These are phyloP conservation scores for Homarus gammarus DNA, from an alignment of 2,888 invertebrate genomes.

Conservation along the genomic window DNA sequence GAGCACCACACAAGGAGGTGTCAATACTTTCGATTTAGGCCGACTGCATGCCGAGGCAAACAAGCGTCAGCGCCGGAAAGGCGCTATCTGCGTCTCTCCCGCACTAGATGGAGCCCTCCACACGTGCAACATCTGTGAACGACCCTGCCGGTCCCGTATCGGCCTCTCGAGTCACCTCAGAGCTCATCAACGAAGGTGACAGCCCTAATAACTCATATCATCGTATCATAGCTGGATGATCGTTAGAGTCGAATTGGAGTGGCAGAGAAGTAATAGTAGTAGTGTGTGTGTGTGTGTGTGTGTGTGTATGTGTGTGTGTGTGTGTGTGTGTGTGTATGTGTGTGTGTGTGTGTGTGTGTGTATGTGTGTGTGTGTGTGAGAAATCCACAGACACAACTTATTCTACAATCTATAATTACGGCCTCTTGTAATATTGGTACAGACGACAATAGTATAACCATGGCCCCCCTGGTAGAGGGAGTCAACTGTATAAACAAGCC, in stretches of 20 bases:
- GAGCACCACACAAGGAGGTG: too few relatives aligned
- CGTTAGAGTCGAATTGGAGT: neutral
- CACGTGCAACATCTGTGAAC: too few relatives aligned
- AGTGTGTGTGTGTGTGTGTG: neutral
- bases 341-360: neutral
- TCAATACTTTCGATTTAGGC: too few relatives aligned
- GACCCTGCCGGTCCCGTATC: too few relatives aligned
- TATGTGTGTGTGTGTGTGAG: neutral
- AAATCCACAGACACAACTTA: too few relatives aligned
- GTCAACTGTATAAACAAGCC: neutral
- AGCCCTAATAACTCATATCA: too few relatives aligned
- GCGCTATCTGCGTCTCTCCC: too few relatives aligned
- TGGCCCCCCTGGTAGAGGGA: neutral
- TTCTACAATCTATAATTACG: too few relatives aligned
- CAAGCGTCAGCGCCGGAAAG: too few relatives aligned
- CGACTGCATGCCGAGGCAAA: too few relatives aligned
- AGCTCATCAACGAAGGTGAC: neutral
- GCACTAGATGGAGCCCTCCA: neutral
- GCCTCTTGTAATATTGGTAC: neutral
- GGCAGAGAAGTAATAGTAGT: neutral
- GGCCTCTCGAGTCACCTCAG: too few relatives aligned
- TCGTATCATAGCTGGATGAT: too few relatives aligned
- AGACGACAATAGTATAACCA: neutral
- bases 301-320: neutral
- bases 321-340: neutral